Conservation (phyloP, 2,888 invertebrate genomes). For the Stegana nigrithorax region DNA sequence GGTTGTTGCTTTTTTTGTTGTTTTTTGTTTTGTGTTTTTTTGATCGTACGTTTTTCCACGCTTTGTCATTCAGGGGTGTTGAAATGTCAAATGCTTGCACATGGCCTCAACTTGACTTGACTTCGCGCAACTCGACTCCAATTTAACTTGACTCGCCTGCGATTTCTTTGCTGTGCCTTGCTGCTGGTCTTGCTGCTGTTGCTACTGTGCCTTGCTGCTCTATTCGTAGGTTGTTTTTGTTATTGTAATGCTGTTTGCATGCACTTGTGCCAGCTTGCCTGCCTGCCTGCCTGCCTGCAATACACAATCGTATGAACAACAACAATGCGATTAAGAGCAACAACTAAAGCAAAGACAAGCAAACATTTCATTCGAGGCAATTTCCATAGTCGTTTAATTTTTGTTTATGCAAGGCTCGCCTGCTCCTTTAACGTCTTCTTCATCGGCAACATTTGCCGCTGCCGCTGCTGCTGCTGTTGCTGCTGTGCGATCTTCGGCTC, state of each 20-base stretch:
- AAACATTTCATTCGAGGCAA: background rate
- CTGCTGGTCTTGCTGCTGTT: constrained; percentile 5
- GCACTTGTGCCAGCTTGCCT: too few relatives aligned
- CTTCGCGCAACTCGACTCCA: background rate
- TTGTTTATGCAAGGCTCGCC: too few relatives aligned
- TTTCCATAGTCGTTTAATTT: too few relatives aligned
- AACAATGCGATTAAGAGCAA: background rate
- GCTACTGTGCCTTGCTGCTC: background rate
- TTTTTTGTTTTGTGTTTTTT: too few relatives aligned
- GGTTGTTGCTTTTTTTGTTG: background rate
- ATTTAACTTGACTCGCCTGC: background rate
- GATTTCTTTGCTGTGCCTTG: constrained; percentile 34
- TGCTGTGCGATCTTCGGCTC: too few relatives aligned
- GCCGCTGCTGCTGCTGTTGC: constrained; percentile 20
- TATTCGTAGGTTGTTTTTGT: background rate
- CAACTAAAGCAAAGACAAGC: background rate
- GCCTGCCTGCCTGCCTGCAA: too few relatives aligned
- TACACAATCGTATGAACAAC: too few relatives aligned
- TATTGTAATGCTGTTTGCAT: too few relatives aligned
- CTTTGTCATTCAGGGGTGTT: constrained; percentile 49
- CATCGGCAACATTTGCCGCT: background rate
- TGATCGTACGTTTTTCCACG: constrained; percentile 26
- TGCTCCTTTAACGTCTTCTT: too few relatives aligned
- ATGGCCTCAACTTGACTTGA: constrained; percentile 20
- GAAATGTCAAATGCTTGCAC: constrained; percentile 51